A percentile compares a stretch with the other conserved stretches of the same genome.
Evolutionary conservation across 1,140 invertebrate species (phyloP).

Genomic region (Andricus grossulariae): DNA sequence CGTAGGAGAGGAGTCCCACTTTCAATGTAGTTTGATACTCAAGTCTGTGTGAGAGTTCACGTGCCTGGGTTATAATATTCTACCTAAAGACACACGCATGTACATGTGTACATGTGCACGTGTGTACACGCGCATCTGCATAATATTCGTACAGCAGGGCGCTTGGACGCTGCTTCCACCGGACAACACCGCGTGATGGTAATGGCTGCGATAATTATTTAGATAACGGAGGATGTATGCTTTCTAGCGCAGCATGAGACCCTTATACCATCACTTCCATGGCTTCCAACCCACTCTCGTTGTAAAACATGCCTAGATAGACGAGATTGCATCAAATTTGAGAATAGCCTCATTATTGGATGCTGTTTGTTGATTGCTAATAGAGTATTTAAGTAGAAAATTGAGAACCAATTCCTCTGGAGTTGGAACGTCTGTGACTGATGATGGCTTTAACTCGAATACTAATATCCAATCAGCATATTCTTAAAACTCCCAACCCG

Average conservation of each 20-base stretch:
- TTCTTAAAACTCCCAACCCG: no score
- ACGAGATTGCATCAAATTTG: neutral
- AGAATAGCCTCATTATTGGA: neutral
- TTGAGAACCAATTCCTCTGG: neutral
- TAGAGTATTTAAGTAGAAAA: neutral
- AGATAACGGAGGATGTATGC: slow-evolving; percentile 73
- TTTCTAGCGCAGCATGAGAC: slow-evolving; percentile 71
- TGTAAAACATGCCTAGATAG: slow-evolving; percentile 6
- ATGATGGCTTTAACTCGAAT: no score
- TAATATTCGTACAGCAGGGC: slow-evolving; percentile 64
- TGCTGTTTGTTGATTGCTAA: neutral
- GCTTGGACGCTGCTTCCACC: slow-evolving; percentile 60
- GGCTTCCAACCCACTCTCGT: slow-evolving; percentile 40
- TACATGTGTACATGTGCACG: no score
- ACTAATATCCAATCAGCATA: no score
- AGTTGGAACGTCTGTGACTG: neutral
- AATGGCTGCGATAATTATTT: slow-evolving; percentile 74
- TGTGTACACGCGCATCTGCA: slow-evolving; percentile 55
- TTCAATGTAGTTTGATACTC: slow-evolving; percentile 34
- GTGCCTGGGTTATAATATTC: neutral
- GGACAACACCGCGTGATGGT: slow-evolving; percentile 72
- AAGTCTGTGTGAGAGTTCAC: slow-evolving; percentile 38
- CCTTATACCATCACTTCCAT: slow-evolving; percentile 62
- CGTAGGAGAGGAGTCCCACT: slow-evolving; percentile 36
- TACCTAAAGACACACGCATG: slow-evolving; percentile 19